Evolutionary conservation across 2,888 invertebrate genomes (phyloP), one percentile per base, ranked within the genome.

Genomic region (Platynereis dumerilii): DNA sequence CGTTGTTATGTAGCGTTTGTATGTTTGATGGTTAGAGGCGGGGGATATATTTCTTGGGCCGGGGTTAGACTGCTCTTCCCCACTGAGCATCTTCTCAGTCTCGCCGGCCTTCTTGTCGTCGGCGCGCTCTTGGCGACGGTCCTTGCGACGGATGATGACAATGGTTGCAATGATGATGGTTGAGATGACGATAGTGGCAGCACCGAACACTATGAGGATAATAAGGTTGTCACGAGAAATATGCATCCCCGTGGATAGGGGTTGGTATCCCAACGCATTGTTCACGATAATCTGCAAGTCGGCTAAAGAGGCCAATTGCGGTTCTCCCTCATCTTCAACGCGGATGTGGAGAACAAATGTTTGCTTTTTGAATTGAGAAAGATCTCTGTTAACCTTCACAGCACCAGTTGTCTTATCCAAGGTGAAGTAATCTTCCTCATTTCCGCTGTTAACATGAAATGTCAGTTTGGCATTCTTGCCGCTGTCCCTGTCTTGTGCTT

Each of bases 161-260:
- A 71, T 68, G 15, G 67, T 70, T 12, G 59, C 65, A 15, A 71
- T 58, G 45, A 71, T 60, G 44, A 71, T 57, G 26, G 69, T 52
- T 22, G 64, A 68, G 59, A 70, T 58, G 48, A 71, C 39, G 42
- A 69, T 44, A 1, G 66, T 65, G 27, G 70, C 67, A 42, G 70
- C 54, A 5, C 61, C 64, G 56, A 64, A 65, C 3, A 74, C 69
- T 2, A 72, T 60, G 26, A 70, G 60, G 3, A 68, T 60, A 34
- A 69, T 63, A 12, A 69, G 39, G 53, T 70, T 69, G 52, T 61
- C 55, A 20, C 58, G 42, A 34, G 61, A 61, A 24, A 61, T 28
- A 39, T 42, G 55, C 29, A 66, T 26, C 1, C n/a, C 63, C 5
- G 55, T 52, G 29, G 42, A 56, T 26, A 52, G 48, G n/a, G 48